A percentile compares a stretch with the other conserved stretches of the same genome.
phyloP scores from a whole-genome alignment of 2,888 invertebrate genomes.

The Lissocephala sabroskyi region DNA sequence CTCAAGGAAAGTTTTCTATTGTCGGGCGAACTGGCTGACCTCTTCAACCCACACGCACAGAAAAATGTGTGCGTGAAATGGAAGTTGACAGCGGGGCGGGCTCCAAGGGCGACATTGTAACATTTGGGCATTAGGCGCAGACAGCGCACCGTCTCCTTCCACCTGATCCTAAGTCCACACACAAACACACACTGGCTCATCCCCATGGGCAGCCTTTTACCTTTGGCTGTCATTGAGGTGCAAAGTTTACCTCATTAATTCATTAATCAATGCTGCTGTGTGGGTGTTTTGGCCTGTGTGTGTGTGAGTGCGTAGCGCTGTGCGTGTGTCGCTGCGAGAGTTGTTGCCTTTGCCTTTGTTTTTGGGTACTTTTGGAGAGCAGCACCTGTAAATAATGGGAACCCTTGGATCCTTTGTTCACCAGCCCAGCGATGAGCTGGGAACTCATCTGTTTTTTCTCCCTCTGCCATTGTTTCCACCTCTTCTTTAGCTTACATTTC shows the following conservation, averaged over 20 bases:
- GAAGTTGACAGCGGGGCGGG: neutral
- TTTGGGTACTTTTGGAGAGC: constrained; percentile 62
- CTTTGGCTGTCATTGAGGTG: constrained; percentile 61
- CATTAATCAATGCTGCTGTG: constrained; percentile 60
- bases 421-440: constrained; percentile 37
- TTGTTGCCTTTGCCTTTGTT: no score
- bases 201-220: neutral
- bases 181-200: no score
- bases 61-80: constrained; percentile 27
- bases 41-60: constrained; percentile 56
- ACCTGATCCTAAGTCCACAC: no score
- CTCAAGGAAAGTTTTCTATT: no score
- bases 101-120: constrained; percentile 17
- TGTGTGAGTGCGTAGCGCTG: constrained; percentile 21
- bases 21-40: constrained; percentile 38
- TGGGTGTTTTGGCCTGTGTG: constrained; percentile 10
- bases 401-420: constrained; percentile 62
- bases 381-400: constrained; percentile 65
- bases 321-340: no score
- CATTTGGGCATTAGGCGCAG: constrained; percentile 37
- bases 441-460: neutral
- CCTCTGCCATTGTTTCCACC: neutral
- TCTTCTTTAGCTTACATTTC: constrained; percentile 42
- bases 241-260: constrained; percentile 63
- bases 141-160: constrained; percentile 3